Base-by-base conservation (phyloP, 2,113 vertebrate species). In the Ictalurus punctatus region DNA sequence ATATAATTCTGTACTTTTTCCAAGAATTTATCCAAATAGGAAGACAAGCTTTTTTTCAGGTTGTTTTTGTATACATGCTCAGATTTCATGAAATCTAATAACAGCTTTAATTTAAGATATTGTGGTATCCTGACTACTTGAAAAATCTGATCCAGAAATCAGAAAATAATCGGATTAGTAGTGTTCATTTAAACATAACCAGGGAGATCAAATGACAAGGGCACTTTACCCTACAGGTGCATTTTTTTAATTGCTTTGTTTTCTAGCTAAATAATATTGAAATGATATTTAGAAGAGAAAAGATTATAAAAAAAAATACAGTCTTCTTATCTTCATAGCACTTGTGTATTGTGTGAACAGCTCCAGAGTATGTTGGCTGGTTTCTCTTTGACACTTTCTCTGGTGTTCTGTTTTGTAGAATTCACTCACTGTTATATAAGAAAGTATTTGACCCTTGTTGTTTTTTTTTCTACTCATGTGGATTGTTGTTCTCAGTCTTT, bases 71-170 rank as follows among this genome's bases (percentile, higher is more conserved):
- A 63, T 83, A 83, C 19, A 23, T 59, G n/a, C 30, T 58, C n/a
- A 82, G n/a, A 82, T 59, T 82, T 37, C 54, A 30, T 82, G n/a
- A 59, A 82, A 82, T 82, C 80, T 82, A 82, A 82, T 82, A 59
- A 80, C 13, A 56, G 48, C 9, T 56, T 81, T 81, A n/a, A 30
- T 80, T 80, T 56, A 56, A 14, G n/a, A 58, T 56, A 81, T 21
- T 59, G 8, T 80, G 16, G 78, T 56, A 82, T 59, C 17, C 58
- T 83, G 80, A 56, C 16, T 61, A 61, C 9, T 23, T 61, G 16
- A 83, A 61, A 61, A n/a, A 61, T 27, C 81, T 40, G 58, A 25
- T 83, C 6, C 23, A 40, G 12, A 40, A 23, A 59, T 82, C 19
- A 83, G 19, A 81, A 81, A 81, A 58, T 58, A 27, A 56, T 80